phyloP scores from a whole-genome alignment of 2,797 vertebrate genomes.

The Fratercula arctica region DNA sequence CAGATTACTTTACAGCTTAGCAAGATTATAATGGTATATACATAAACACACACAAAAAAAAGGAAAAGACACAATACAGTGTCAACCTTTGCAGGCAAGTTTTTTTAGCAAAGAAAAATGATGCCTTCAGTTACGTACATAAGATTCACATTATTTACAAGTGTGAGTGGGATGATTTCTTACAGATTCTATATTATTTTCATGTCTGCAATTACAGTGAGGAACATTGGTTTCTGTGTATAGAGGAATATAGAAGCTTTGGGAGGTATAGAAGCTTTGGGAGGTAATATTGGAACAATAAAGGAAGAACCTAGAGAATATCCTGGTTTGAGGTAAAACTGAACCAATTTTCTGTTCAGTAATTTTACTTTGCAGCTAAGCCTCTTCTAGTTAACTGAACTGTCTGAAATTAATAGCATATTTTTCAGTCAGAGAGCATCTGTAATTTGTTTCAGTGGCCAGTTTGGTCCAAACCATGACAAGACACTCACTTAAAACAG shows the following conservation, averaged over 20 bases:
- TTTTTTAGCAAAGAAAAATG: background rate
- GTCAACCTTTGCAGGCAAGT: background rate
- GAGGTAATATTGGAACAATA: background rate
- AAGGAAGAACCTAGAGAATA: background rate
- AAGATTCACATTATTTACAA: background rate
- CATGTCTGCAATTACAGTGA: background rate
- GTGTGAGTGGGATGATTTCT: background rate
- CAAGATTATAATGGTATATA: background rate
- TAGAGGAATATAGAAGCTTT: background rate
- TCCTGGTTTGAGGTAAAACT: background rate
- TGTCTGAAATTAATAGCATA: background rate
- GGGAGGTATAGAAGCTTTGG: background rate
- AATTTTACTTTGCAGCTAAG: background rate
- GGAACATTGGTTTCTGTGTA: background rate
- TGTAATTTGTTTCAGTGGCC: background rate
- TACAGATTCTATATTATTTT: background rate
- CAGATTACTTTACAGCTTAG: background rate
- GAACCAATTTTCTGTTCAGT: background rate
- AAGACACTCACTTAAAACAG: background rate
- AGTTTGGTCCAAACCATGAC: background rate
- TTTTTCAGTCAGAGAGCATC: background rate
- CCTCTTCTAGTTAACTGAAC: background rate
- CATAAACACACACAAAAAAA: background rate
- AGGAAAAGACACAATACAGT: background rate
- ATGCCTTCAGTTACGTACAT: accelerated